phyloP scores from a whole-genome alignment of 2,113 vertebrate genomes.

The Bettongia penicillata region DNA sequence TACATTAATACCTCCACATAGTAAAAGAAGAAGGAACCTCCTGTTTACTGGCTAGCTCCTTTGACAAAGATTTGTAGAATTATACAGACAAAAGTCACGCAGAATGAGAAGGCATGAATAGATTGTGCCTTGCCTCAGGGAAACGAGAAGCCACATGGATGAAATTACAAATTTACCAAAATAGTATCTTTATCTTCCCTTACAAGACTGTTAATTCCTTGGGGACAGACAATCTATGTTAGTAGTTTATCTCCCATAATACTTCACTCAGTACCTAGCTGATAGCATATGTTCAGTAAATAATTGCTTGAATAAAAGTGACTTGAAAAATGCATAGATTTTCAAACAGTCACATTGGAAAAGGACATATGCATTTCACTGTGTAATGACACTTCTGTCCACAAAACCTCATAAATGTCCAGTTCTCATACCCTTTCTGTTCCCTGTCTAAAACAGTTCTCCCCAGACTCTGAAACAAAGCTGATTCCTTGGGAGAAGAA shows the following conservation, averaged over 20 bases:
- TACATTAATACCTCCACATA: neutral
- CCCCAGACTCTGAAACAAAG: neutral
- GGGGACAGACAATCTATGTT: neutral
- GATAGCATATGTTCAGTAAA: neutral
- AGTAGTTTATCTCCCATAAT: neutral
- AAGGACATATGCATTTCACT: neutral
- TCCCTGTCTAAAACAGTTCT: neutral
- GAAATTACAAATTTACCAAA: neutral
- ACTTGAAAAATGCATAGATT: neutral
- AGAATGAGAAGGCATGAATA: neutral
- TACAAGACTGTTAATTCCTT: neutral
- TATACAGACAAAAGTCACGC: neutral
- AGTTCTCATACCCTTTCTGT: neutral
- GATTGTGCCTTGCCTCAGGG: neutral
- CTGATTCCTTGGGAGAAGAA: neutral
- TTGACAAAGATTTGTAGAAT: neutral
- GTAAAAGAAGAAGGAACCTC: neutral
- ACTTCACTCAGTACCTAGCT: neutral
- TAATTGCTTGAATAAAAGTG: neutral
- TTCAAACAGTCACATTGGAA: neutral
- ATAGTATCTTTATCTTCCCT: neutral
- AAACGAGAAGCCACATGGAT: neutral
- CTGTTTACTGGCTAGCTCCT: neutral
- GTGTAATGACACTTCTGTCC: neutral
- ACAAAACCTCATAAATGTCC: neutral